These are phyloP conservation scores for Myiotriccus ornatus DNA, from an alignment of 2,797 vertebrate genomes.

Conservation along the genomic window DNA sequence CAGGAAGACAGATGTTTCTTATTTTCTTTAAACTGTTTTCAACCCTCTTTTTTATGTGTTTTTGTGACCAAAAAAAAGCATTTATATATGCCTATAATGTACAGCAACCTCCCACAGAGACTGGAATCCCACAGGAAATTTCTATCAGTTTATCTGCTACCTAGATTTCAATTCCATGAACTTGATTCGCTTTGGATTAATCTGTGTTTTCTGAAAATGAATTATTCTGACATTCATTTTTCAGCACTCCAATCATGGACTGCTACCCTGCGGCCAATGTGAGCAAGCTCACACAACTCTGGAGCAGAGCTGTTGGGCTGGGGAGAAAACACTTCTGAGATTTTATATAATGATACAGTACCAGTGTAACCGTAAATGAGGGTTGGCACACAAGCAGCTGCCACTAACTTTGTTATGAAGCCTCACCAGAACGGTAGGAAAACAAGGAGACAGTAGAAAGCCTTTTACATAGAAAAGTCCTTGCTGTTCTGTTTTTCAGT, in stretches of 20 bases:
- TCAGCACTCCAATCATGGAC: slow-evolving; percentile 53
- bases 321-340: neutral
- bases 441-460: neutral
- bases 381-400: neutral
- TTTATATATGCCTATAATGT: neutral
- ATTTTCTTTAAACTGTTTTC: slow-evolving; percentile 59
- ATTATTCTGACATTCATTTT: neutral
- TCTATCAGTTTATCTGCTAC: slow-evolving; percentile 16
- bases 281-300: neutral
- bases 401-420: neutral
- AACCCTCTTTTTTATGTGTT: slow-evolving; percentile 27
- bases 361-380: neutral
- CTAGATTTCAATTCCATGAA: neutral
- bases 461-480: neutral
- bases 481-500: neutral
- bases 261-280: neutral
- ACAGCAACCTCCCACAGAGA: slow-evolving; percentile 43
- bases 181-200: neutral
- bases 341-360: neutral
- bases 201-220: neutral
- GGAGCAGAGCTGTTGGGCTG: neutral
- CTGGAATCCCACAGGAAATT: slow-evolving; percentile 9
- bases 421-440: neutral
- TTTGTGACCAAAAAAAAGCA: neutral
- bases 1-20: slow-evolving; percentile 61